Percentiles rank a stretch among this genome's conserved stretches.
Evolutionary conservation across 1,140 invertebrate genomes (phyloP).

Genomic region (Drosophila biarmipes): DNA sequence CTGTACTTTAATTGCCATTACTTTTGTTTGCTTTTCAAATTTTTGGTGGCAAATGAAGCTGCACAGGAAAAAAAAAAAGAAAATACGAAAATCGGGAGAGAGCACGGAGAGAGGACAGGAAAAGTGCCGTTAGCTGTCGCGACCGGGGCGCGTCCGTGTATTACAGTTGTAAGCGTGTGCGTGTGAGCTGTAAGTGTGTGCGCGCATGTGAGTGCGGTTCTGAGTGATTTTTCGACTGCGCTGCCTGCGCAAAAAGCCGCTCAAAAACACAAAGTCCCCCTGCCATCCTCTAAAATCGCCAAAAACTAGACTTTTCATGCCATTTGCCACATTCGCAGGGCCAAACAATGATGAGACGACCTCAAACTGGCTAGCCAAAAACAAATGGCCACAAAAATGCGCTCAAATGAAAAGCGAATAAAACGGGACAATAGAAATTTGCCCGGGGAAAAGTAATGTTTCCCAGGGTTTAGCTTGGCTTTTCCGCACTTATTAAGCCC

Average conservation of each 20-base stretch:
- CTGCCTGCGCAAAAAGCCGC: constrained; percentile 56
- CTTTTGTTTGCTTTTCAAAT: constrained; percentile 36
- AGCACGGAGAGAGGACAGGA: constrained; percentile 39
- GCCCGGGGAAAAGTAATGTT: constrained; percentile 33
- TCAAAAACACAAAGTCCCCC: constrained; percentile 23
- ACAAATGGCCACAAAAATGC: constrained; percentile 27
- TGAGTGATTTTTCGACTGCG: constrained; percentile 51
- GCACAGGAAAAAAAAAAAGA: constrained; percentile 9
- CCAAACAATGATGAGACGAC: constrained; percentile 39
- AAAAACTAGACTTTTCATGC: constrained; percentile 20
- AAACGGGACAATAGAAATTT: constrained; percentile 48
- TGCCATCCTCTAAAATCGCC: background rate
- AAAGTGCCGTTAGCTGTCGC: constrained; percentile 67
- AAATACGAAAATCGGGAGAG: constrained; percentile 9
- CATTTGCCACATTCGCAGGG: constrained; percentile 14
- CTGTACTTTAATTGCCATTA: constrained; percentile 39
- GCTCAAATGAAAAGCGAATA: constrained; percentile 37
- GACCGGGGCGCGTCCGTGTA: constrained; percentile 51
- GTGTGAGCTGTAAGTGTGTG: constrained; percentile 22
- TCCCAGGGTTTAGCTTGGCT: constrained; percentile 46
- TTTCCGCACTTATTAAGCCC: constrained; percentile 43
- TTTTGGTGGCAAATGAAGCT: constrained; percentile 47
- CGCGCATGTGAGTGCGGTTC: constrained; percentile 47
- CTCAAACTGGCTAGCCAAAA: constrained; percentile 2
- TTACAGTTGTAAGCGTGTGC: constrained; percentile 40